Evolutionary conservation across 1,140 invertebrate genomes (phyloP).

Genomic region (Drosophila saltans): DNA sequence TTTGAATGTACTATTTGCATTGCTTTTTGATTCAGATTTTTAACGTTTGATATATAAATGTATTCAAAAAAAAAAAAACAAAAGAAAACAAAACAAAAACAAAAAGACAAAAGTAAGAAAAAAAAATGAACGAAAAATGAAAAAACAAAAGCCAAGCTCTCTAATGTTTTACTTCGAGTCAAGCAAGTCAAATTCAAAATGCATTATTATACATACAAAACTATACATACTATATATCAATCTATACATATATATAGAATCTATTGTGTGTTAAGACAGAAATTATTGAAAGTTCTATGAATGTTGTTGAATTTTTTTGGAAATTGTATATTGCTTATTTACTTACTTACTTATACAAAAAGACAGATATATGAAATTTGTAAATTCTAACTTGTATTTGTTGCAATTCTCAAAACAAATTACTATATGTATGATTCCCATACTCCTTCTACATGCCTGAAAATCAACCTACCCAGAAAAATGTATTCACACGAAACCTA

Average conservation of each 20-base stretch:
- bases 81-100: conserved; percentile 13
- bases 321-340: conserved; percentile 66
- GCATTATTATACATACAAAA: conserved; percentile 12
- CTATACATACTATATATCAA: conserved; percentile 17
- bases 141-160: conserved; percentile 56
- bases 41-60: conserved; percentile 64
- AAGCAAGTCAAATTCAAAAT: conserved; percentile 50
- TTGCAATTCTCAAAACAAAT: conserved; percentile 28
- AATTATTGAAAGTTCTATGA: conserved; percentile 51
- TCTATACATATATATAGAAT: conserved; percentile 35
- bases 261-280: conserved; percentile 59
- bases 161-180: conserved; percentile 58
- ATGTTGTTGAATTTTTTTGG: conserved; percentile 66
- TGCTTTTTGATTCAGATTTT: conserved; percentile 65
- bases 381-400: conserved; percentile 30
- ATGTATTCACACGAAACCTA: conserved; percentile 49
- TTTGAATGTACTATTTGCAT: conserved; percentile 61
- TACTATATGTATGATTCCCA: not conserved
- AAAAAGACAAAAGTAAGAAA: not conserved
- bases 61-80: conserved; percentile 21
- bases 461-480: conserved; percentile 28
- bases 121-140: not conserved
- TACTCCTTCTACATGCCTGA: conserved; percentile 4
- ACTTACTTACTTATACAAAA: conserved; percentile 42
- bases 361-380: conserved; percentile 47